Evolutionary conservation across 2,888 invertebrate genomes (phyloP).

Genomic region (Prosapia bicincta): DNA sequence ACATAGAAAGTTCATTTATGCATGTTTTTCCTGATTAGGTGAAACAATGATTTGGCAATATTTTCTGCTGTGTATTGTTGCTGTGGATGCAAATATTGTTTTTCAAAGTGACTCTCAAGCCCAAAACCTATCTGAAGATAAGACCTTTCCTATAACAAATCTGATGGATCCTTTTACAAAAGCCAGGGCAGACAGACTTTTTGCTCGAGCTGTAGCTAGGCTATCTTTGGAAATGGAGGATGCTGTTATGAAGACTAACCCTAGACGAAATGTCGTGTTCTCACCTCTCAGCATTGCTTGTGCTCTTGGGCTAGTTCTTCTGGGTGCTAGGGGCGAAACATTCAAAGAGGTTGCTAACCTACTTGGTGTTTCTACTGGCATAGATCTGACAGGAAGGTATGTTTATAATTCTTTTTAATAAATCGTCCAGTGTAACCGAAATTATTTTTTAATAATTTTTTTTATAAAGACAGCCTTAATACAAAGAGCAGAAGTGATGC

Average conservation of each 20-base stretch:
- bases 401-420: too few species aligned
- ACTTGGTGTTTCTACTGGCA: slow-evolving; percentile 27
- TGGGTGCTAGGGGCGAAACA: slow-evolving; percentile 70
- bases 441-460: too few species aligned
- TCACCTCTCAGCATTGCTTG: slow-evolving; percentile 69
- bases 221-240: slow-evolving; percentile 15
- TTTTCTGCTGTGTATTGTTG: background rate
- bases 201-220: slow-evolving; percentile 13
- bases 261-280: slow-evolving; percentile 55
- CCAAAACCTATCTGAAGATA: background rate
- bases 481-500: too few species aligned
- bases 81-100: background rate
- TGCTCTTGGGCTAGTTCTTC: slow-evolving; percentile 63
- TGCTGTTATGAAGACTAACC: background rate
- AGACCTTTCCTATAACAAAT: background rate
- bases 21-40: background rate
- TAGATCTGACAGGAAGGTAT: slow-evolving; percentile 24
- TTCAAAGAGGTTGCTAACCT: slow-evolving; percentile 59
- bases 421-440: too few species aligned
- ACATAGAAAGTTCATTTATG: too few species aligned
- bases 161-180: background rate
- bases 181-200: slow-evolving; percentile 1
- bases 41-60: background rate
- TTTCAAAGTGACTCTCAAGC: background rate
- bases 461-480: too few species aligned